phyloP scores from a whole-genome alignment of 2,113 vertebrate species.

The Synchiropus splendidus region DNA sequence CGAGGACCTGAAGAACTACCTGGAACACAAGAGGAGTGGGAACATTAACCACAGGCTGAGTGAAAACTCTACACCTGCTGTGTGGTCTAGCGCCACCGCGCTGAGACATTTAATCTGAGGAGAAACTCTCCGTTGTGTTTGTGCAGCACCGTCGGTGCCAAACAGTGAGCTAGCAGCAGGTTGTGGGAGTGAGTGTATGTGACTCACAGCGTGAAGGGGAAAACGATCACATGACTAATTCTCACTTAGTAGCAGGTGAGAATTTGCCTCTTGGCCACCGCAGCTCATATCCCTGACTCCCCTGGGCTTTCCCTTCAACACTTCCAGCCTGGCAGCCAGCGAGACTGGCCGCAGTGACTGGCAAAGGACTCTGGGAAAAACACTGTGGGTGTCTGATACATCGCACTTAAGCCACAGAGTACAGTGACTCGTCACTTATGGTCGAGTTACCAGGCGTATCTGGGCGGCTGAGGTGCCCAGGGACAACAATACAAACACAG shows the following conservation, averaged over 20 bases:
- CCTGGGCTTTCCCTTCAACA: slow-evolving; percentile 55
- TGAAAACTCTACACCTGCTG: slow-evolving; percentile 16
- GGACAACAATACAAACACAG: not conserved
- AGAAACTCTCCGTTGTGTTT: slow-evolving; percentile 12
- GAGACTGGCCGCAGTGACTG: slow-evolving; percentile 53
- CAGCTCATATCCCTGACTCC: slow-evolving; percentile 46
- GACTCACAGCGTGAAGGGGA: slow-evolving; percentile 56
- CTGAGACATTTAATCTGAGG: slow-evolving; percentile 9
- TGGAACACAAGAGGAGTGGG: slow-evolving; percentile 37
- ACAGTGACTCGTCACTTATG: slow-evolving; percentile 55
- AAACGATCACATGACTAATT: slow-evolving; percentile 51
- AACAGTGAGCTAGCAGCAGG: slow-evolving; percentile 50
- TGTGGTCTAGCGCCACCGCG: slow-evolving; percentile 18
- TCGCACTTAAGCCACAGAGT: slow-evolving; percentile 45
- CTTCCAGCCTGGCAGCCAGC: slow-evolving; percentile 48
- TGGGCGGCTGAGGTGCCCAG: slow-evolving; percentile 1
- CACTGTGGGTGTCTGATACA: slow-evolving; percentile 58
- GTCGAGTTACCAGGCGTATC: slow-evolving; percentile 39
- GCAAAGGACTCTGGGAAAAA: slow-evolving; percentile 54
- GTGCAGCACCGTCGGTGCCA: slow-evolving; percentile 25
- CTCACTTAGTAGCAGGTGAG: slow-evolving; percentile 65
- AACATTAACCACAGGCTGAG: slow-evolving; percentile 12
- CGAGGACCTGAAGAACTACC: slow-evolving; percentile 76
- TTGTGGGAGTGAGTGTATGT: slow-evolving; percentile 46
- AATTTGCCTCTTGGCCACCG: slow-evolving; percentile 60